Evolutionary conservation across 2,113 vertebrate genomes (phyloP).

Genomic region (Pluvianellus socialis): DNA sequence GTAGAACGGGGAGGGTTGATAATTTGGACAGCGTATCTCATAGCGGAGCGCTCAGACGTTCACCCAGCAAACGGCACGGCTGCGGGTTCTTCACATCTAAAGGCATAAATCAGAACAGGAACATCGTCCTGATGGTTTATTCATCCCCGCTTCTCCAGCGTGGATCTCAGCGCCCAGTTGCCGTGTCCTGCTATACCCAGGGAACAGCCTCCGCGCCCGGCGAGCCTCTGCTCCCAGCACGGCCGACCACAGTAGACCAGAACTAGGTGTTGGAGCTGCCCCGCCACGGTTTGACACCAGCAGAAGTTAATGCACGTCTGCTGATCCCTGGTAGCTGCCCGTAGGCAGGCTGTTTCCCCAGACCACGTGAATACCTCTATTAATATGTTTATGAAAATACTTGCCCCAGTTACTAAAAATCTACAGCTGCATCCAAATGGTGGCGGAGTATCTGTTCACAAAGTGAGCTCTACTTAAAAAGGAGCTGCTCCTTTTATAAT

Average conservation of each 20-base stretch:
- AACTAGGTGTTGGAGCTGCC: neutral
- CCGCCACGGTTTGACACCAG: rapidly evolving
- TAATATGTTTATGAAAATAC: neutral
- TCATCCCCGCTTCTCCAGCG: neutral
- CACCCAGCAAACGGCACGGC: neutral
- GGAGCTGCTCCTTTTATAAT: neutral
- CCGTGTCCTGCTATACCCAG: rapidly evolving
- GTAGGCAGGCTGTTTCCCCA: neutral
- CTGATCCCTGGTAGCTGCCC: rapidly evolving
- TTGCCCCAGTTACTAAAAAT: neutral
- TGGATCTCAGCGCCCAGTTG: neutral
- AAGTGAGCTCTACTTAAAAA: neutral
- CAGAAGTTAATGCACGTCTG: neutral
- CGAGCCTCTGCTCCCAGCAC: neutral
- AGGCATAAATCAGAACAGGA: neutral
- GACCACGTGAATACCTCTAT: neutral
- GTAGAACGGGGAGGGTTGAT: neutral
- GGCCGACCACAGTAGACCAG: rapidly evolving
- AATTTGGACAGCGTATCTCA: neutral
- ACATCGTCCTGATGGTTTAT: neutral
- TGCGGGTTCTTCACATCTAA: neutral
- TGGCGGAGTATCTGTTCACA: neutral
- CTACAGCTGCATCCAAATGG: neutral
- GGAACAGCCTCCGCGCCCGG: rapidly evolving
- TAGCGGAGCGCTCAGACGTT: neutral